A percentile compares a stretch with the other conserved stretches of the same genome.
phyloP scores from a whole-genome alignment of 2,113 vertebrate genomes.

The Gymnarchus niloticus region DNA sequence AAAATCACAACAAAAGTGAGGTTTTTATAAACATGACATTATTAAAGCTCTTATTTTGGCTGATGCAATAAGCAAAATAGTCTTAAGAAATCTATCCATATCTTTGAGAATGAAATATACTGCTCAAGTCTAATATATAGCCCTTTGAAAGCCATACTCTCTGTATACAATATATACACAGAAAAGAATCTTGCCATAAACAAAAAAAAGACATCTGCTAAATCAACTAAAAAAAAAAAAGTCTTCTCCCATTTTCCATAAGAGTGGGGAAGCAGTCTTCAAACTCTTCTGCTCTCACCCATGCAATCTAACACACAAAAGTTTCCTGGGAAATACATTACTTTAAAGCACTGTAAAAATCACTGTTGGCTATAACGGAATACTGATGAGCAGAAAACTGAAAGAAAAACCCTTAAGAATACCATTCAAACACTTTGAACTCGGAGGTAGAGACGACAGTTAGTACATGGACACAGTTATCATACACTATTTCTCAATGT shows the following conservation, averaged over 20 bases:
- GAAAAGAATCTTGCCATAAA: background rate
- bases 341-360: background rate
- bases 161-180: background rate
- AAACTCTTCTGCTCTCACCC: background rate
- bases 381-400: background rate
- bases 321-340: background rate
- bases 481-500: background rate
- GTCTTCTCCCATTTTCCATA: background rate
- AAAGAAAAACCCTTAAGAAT: background rate
- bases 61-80: slow-evolving; percentile 22
- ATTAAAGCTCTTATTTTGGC: slow-evolving; percentile 30
- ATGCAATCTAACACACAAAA: background rate
- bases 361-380: background rate
- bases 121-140: slow-evolving; percentile 14
- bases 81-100: slow-evolving; percentile 14
- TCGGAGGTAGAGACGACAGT: background rate
- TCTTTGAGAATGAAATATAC: background rate
- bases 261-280: background rate
- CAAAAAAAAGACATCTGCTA: background rate
- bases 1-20: slow-evolving; percentile 10
- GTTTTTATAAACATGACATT: slow-evolving; percentile 19
- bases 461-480: background rate
- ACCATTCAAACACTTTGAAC: background rate
- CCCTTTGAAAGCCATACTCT: background rate
- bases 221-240: background rate